Evolutionary conservation across 2,113 vertebrate genomes (phyloP), one percentile per base, ranked within the genome.

Genomic region (Gambusia holbrooki): DNA sequence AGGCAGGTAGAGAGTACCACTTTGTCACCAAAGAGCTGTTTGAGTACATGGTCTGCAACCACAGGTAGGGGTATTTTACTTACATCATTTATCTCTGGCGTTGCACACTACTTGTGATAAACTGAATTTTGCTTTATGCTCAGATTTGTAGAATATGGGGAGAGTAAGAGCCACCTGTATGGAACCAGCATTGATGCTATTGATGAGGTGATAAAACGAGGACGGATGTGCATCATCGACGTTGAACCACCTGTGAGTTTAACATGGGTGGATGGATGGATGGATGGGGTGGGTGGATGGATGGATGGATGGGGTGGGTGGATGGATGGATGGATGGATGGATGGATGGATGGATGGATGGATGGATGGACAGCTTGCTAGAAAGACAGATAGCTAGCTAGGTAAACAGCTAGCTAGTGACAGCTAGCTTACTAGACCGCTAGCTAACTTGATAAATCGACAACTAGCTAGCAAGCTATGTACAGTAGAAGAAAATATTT

Each of bases 61-160:
- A 97, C 92, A 97, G 95, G 97, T 97, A 84, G 75, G 66, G 0
- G 17, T 15, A 12, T 62, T 37, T 35, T 13, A 13, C 25, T 28
- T 28, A 9, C 5, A 25, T 48, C 12, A 28, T 62, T 29, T 29
- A 12, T 11, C 0, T 30, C 4, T 17, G 25, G 35, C n/a, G 17
- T 37, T 30, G 35, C 40, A 7, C 1, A 25, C 51, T 12, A 14
- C 51, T 30, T 66, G 3, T 1, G 1, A 0, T 17, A 3, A 0
- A 35, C 22, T 51, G 35, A 69, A 45, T 40, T 17, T 40, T 0
- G 69, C 5, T 45, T 35, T 68, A 58, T 60, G 15, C 71, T 29
- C 33, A 98, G 97, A 88, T 97, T 99, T 88, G 92, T 98, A 37
- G 97, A 98, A 85, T 95, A 95, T 1, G 97, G 97, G 0, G 95